Base-by-base conservation (phyloP, 2,888 invertebrate genomes). In the Cyaniris semiargus region DNA sequence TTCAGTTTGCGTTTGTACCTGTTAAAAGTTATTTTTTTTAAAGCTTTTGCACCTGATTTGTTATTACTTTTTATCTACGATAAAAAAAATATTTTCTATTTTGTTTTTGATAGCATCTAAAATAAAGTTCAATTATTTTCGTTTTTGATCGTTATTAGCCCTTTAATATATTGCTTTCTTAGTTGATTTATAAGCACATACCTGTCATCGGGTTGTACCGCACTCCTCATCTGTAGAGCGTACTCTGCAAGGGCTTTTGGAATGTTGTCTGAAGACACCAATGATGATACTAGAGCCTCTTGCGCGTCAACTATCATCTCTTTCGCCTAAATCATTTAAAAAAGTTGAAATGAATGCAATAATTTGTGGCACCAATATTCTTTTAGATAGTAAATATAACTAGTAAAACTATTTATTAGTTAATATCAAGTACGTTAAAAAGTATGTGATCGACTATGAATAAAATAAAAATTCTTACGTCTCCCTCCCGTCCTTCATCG, bases 1-100 rank as follows among this genome's bases (percentile, higher is more conserved):
- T 87, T 83, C 3, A 87, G 78, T 53, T 88, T 89, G 78, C 0
- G 38, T 74, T 76, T 60, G 27, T 72, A 56, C 13, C 66, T 70
- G 31, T 71, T 18, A 53, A 18, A 44, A 71, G 38, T 34, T 18
- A 34, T 3, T 53, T 3, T 53, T 53, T 18, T 53, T 44, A 44
- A 44, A 44, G 10, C 44, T 44, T 44, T 44, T 44, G 44, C 44
- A 44, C 3, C 10, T 34, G 1, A 34, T 44, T 44, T 44, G 44
- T 10, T 44, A 44, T 44, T 44, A 44, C 44, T 44, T 44, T 44
- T 44, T 44, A 44, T 44, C 44, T 44, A 44, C 44, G 10, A 10
- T 10, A 44, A 44, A 44, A 44, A 44, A 44, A 10, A 10, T 0
- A 44, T 44, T 44, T 44, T 44, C 44, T 44, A 3, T 44, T 44